These are phyloP conservation scores for Caranx melampygus DNA, from an alignment of 2,113 vertebrate genomes.

Conservation along the genomic window DNA sequence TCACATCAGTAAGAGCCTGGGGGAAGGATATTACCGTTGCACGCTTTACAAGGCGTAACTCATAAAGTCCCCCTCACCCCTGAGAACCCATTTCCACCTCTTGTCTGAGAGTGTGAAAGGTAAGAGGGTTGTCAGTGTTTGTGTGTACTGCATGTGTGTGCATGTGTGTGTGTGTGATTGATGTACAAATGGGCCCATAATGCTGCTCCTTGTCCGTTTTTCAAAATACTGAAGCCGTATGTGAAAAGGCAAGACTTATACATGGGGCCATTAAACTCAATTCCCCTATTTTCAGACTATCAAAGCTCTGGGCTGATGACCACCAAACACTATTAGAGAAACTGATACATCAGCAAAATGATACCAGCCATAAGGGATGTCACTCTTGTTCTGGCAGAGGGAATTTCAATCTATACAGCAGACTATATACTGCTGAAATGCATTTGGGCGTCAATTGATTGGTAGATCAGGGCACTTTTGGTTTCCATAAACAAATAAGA, in stretches of 20 bases:
- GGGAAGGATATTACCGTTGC: slow-evolving; percentile 63
- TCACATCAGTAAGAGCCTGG: slow-evolving; percentile 69
- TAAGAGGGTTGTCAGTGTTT: slow-evolving; percentile 21
- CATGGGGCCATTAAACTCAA: slow-evolving; percentile 1
- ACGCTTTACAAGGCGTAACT: slow-evolving; percentile 70
- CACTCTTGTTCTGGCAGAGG: background rate
- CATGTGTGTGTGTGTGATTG: slow-evolving; percentile 22
- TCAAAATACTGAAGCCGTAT: slow-evolving; percentile 12
- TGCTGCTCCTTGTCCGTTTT: slow-evolving; percentile 9
- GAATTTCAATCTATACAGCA: background rate
- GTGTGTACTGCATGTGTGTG: slow-evolving; percentile 4
- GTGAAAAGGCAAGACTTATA: slow-evolving; percentile 3
- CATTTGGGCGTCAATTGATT: background rate
- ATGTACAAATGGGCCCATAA: slow-evolving; percentile 23
- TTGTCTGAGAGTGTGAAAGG: slow-evolving; percentile 44
- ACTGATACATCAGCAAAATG: slow-evolving; percentile 15
- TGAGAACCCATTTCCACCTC: slow-evolving; percentile 63
- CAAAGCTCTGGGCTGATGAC: background rate
- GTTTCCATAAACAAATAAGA: no score
- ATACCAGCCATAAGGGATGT: background rate
- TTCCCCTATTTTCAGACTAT: background rate
- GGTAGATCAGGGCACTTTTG: background rate
- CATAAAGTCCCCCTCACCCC: slow-evolving; percentile 57
- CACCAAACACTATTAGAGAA: slow-evolving; percentile 9
- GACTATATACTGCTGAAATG: background rate